Evolutionary conservation across 1,140 invertebrate genomes (phyloP).

Genomic region (Teleopsis dalmanni): DNA sequence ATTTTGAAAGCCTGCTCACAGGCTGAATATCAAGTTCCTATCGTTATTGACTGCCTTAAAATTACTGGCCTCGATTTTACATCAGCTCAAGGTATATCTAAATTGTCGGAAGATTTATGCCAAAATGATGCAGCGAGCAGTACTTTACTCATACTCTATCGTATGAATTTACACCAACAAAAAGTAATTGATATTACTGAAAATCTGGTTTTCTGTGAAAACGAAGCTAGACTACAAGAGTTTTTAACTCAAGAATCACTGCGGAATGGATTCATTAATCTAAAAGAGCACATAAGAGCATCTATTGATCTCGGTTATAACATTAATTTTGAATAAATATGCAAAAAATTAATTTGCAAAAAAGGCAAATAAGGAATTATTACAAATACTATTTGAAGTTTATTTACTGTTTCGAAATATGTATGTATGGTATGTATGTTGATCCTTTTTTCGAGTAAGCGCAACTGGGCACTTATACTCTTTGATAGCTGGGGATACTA

Average conservation of each 20-base stretch:
- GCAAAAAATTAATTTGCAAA: too few species aligned
- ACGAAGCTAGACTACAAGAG: conserved; percentile 27
- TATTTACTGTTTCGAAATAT: too few species aligned
- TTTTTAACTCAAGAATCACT: conserved; percentile 37
- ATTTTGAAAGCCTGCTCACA: conserved; percentile 47
- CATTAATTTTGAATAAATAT: conserved; percentile 34
- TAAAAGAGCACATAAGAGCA: conserved; percentile 39
- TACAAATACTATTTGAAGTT: too few species aligned
- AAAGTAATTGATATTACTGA: conserved; percentile 31
- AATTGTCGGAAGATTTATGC: conserved; percentile 31
- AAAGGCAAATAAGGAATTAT: too few species aligned
- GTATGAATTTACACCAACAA: conserved; percentile 26
- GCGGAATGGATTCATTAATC: conserved; percentile 34
- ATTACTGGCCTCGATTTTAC: conserved; percentile 59
- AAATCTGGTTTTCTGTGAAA: conserved; percentile 36
- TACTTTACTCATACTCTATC: conserved; percentile 26
- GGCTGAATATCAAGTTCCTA: conserved; percentile 42
- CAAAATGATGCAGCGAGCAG: conserved; percentile 18
- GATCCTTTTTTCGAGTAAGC: too few species aligned
- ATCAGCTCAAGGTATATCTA: conserved; percentile 44
- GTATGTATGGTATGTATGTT: too few species aligned
- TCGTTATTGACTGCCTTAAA: conserved; percentile 55
- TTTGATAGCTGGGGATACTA: too few species aligned
- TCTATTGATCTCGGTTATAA: conserved; percentile 42
- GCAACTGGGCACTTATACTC: too few species aligned